Evolutionary conservation across 2,888 invertebrate genomes (phyloP), one percentile per base, ranked within the genome.

Genomic region (Sminthurides aquaticus): DNA sequence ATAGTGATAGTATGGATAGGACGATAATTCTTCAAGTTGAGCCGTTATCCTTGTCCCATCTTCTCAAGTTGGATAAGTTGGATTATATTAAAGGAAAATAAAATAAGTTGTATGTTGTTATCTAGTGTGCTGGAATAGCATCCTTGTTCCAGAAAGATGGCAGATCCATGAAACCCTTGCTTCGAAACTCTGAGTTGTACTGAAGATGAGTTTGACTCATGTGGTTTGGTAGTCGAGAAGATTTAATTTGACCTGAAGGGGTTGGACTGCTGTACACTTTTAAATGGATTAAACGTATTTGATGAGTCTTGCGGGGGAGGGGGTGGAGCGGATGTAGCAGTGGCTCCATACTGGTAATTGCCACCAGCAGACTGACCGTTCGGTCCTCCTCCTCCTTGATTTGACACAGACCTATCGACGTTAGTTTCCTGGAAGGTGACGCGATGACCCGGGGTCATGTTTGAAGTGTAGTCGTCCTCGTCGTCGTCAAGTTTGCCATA

Each of bases 341-440:
- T 34, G 55, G 15, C 43, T 22, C 43, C 27, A 22, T 34, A 43
- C 49, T 60, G 60, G 60, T 60, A 60, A 58, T 64, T 64, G 49
- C 56, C 57, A 48, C 27, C 43, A 24, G 64, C 60, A 56, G 66
- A 67, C 64, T 68, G 63, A 52, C 73, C 73, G 68, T 67, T 71
- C 34, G 48, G 3, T 24, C 25, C 2, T 18, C 34, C 49, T 34
- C 49, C 24, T 3, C 34, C n/a, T 11, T n/a, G 22, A 18, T 25
- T 2, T 25, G 25, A 25, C 27, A 22, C 24, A 15, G 54, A 57
- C 29, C 69, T 66, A 57, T 72, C 74, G 55, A 74, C 73, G 59
- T 67, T 72, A 22, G 74, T 75, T 65, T 73, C 75, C 65, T 73
- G 74, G 71, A 71, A 74, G 29, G 79, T 63, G 62, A 75, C 73